phyloP scores from a whole-genome alignment of 2,888 invertebrate species.

The Leptinotarsa haldemani region DNA sequence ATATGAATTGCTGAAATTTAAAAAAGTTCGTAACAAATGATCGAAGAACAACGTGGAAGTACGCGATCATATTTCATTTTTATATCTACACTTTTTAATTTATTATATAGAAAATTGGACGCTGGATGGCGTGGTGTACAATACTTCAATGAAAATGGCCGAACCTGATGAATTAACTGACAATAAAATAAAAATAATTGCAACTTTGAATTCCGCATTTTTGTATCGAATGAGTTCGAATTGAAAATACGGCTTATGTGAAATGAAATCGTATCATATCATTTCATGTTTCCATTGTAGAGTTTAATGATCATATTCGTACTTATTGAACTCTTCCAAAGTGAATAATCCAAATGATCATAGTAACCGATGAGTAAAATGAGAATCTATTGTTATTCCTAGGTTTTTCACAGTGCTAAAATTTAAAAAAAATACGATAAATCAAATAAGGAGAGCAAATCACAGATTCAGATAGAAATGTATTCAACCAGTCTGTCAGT shows the following conservation, averaged over 20 bases:
- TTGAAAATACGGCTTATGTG: neutral
- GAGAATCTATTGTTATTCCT: no score
- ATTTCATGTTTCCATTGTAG: no score
- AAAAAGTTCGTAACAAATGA: conserved; percentile 46
- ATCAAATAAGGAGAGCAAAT: no score
- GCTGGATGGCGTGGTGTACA: conserved; percentile 31
- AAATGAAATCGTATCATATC: no score
- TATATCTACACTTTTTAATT: conserved; percentile 46
- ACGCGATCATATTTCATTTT: conserved; percentile 45
- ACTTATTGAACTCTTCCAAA: no score
- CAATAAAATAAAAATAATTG: conserved; percentile 41
- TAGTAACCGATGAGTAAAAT: no score
- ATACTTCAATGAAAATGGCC: conserved; percentile 41
- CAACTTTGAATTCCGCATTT: conserved; percentile 13
- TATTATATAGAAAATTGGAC: conserved; percentile 44
- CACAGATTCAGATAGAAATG: no score
- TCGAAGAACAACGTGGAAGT: conserved; percentile 43
- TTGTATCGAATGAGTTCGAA: neutral
- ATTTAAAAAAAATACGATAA: no score
- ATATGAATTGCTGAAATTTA: conserved; percentile 42
- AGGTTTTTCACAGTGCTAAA: no score
- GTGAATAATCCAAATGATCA: no score
- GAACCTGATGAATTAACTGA: conserved; percentile 37
- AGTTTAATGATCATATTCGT: no score
- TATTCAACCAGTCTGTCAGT: no score